Base-by-base conservation (phyloP, 2,797 vertebrate genomes). In the Sternarchorhynchus goeldii region DNA sequence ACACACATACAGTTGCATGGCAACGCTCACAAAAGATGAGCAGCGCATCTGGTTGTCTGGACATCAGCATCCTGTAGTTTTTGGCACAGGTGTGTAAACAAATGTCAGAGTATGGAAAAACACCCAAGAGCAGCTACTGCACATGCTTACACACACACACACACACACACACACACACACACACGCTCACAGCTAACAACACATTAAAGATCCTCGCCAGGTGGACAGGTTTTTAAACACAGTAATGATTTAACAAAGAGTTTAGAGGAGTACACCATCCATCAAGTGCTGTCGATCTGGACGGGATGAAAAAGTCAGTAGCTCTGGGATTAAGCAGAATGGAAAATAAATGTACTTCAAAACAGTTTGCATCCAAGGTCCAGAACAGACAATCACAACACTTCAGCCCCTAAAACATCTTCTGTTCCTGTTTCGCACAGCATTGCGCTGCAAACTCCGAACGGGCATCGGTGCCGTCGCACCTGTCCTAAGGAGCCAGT, bases 141-240 rank as follows among this genome's bases (percentile, higher is more conserved):
- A 76, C 21, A 76, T 36, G 64, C 20, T 58, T 34, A 62, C 57
- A 63, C 21, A 65, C 21, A 17, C 53, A 50, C 39, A 73, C 36
- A 18, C 56, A 81, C 5, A 60, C 25, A 69, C 31, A 36, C 20
- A 41, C 4, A 60, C 18, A 83, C 32, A 77, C 34, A 60, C 56
- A 82, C 18, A 59, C 68, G 71, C 74, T 73, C 70, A 72, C 66
- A 73, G 45, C 63, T 75, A 81, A 73, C 77, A 77, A 85, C 77
- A 82, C 62, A 59, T 32, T 72, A 77, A 77, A 77, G 74, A 64
- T 77, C 36, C 59, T 31, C 77, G 80, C 56, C 81, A 68, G 55
- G 17, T 75, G 25, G 79, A 82, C 84, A 88, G 84, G 81, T 84
- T 85, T 88, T 86, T 84, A 89, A 90, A 89, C 87, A 85, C 39